Conservation (phyloP, 1,140 invertebrate species). For the Leptopilina boulardi region DNA sequence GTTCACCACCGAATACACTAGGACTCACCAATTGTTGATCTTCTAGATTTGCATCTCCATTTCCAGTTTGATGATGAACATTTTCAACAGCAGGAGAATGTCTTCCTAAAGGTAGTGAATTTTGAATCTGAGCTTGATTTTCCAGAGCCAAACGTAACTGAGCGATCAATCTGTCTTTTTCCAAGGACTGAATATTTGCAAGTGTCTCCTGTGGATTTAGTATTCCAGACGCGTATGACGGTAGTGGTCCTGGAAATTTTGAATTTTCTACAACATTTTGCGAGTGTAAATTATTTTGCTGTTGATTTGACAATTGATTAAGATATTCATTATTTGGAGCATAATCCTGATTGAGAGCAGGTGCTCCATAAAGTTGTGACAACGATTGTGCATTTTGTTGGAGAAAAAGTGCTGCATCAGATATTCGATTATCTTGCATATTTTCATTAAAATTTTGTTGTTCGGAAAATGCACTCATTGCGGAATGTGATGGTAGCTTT, state of each 20-base stretch:
- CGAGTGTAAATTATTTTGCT: slow-evolving; percentile 42
- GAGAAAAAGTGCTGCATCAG: slow-evolving; percentile 69
- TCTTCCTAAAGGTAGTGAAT: slow-evolving; percentile 48
- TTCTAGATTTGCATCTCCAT: background rate
- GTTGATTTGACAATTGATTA: slow-evolving; percentile 54
- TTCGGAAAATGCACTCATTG: slow-evolving; percentile 52
- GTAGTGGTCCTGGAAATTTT: slow-evolving; percentile 52
- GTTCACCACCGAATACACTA: background rate
- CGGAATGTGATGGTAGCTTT: slow-evolving; percentile 57
- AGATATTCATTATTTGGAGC: slow-evolving; percentile 61
- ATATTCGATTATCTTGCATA: slow-evolving; percentile 61
- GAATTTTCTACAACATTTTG: slow-evolving; percentile 44
- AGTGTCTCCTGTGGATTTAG: slow-evolving; percentile 62
- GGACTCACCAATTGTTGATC: background rate
- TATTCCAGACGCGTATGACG: slow-evolving; percentile 66
- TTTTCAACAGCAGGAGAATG: slow-evolving; percentile 51
- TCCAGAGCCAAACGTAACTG: slow-evolving; percentile 65
- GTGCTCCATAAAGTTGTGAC: slow-evolving; percentile 66
- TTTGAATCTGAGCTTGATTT: slow-evolving; percentile 48
- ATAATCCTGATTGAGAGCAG: slow-evolving; percentile 64
- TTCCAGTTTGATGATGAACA: background rate
- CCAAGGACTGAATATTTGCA: slow-evolving; percentile 64
- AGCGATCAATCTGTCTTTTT: slow-evolving; percentile 68
- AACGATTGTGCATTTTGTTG: slow-evolving; percentile 70
- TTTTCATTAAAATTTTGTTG: too few species aligned